These are phyloP conservation scores for Procambarus clarkii DNA, from an alignment of 1,140 invertebrate genomes.

Conservation along the genomic window DNA sequence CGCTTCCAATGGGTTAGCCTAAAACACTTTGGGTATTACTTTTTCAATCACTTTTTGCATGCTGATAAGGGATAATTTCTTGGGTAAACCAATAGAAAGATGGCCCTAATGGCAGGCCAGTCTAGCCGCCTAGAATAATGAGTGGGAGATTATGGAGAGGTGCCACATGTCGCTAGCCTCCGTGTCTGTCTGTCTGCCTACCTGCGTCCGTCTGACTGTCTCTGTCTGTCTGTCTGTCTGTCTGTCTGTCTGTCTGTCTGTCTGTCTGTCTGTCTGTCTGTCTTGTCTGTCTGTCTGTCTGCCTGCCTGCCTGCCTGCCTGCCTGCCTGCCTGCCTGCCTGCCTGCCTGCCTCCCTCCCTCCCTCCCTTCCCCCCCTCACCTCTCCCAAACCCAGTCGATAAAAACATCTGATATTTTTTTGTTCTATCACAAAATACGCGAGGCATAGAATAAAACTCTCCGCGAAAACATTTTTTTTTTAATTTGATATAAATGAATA, in stretches of 20 bases:
- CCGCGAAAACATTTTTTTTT: too few relatives aligned
- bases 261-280: too few relatives aligned
- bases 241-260: too few relatives aligned
- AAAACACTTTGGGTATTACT: conserved; percentile 67
- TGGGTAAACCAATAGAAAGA: conserved; percentile 62
- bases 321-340: not conserved
- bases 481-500: not conserved
- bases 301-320: too few relatives aligned
- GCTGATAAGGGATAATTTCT: conserved; percentile 61
- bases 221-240: too few relatives aligned
- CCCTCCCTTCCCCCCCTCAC: too few relatives aligned
- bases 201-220: too few relatives aligned
- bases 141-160: conserved; percentile 42
- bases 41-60: conserved; percentile 69
- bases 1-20: conserved; percentile 44
- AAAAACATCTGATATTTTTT: too few relatives aligned
- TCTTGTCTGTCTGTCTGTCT: too few relatives aligned
- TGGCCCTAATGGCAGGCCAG: conserved; percentile 58
- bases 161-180: not conserved
- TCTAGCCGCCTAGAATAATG: conserved; percentile 63
- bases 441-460: too few relatives aligned
- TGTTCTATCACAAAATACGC: too few relatives aligned
- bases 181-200: not conserved
- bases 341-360: not conserved
- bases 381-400: too few relatives aligned